These are phyloP conservation scores for Spodoptera frugiperda DNA, from an alignment of 1,140 invertebrate genomes.

Conservation along the genomic window DNA sequence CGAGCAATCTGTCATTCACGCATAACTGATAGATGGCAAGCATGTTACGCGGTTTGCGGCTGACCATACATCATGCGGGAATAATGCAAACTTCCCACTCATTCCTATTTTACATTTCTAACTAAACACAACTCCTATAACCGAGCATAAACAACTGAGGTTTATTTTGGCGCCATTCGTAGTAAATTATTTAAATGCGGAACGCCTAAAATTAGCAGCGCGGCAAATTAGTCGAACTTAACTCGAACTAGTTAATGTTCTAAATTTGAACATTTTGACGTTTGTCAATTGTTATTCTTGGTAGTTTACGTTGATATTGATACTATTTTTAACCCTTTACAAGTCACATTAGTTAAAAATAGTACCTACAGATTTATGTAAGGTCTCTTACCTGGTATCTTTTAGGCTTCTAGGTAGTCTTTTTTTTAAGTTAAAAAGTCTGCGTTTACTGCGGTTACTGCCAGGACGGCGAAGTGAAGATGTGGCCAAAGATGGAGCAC, in stretches of 20 bases:
- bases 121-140: conserved; percentile 1
- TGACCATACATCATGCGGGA: conserved; percentile 1
- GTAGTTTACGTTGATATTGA: too few species aligned
- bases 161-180: background rate
- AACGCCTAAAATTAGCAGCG: background rate
- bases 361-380: too few species aligned
- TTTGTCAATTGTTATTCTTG: too few species aligned
- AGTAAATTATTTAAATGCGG: background rate
- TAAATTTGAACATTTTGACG: background rate
- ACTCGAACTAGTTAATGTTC: background rate
- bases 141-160: background rate
- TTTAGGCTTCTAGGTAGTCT: too few species aligned
- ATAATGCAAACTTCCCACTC: conserved; percentile 13
- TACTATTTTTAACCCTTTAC: too few species aligned
- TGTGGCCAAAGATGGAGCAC: too few species aligned
- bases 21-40: background rate
- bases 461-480: too few species aligned
- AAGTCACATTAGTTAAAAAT: too few species aligned
- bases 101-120: conserved; percentile 11
- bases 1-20: conserved; percentile 20
- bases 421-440: too few species aligned
- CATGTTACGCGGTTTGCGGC: background rate
- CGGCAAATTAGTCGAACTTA: background rate
- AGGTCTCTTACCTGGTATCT: too few species aligned
- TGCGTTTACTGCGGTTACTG: too few species aligned